Conservation (phyloP, 2,888 invertebrate species). For the Lymantria monacha region DNA sequence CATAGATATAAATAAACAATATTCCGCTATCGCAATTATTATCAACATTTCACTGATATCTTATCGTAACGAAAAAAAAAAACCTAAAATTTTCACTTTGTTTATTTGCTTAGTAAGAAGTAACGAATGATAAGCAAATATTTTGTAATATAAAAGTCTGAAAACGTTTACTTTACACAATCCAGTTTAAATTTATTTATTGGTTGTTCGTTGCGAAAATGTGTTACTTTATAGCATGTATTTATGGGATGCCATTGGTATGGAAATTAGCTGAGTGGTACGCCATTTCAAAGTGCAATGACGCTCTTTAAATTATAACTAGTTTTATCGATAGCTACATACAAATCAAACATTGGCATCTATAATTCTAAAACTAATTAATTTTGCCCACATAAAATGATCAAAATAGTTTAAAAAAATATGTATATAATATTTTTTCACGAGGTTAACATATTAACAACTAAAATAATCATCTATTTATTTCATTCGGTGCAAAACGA, state of each 20-base stretch:
- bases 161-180: constrained; percentile 53
- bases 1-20: constrained; percentile 3
- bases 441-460: no score
- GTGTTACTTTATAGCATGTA: constrained; percentile 32
- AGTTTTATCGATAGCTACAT: no score
- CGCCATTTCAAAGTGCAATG: constrained; percentile 9
- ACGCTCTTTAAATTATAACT: not conserved
- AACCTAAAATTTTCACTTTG: constrained; percentile 61
- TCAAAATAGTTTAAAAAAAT: no score
- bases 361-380: no score
- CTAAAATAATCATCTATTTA: no score
- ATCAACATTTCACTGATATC: constrained; percentile 70
- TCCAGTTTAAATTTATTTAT: constrained; percentile 40
- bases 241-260: constrained; percentile 50
- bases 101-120: constrained; percentile 61
- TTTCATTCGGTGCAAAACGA: no score
- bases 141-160: constrained; percentile 59
- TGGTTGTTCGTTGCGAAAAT: constrained; percentile 49
- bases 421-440: no score
- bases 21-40: constrained; percentile 34
- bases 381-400: no score
- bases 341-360: no score
- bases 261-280: constrained; percentile 48
- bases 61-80: constrained; percentile 47
- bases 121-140: constrained; percentile 60